phyloP scores from a whole-genome alignment of 1,140 invertebrate genomes.

The Sarcophaga bullata region DNA sequence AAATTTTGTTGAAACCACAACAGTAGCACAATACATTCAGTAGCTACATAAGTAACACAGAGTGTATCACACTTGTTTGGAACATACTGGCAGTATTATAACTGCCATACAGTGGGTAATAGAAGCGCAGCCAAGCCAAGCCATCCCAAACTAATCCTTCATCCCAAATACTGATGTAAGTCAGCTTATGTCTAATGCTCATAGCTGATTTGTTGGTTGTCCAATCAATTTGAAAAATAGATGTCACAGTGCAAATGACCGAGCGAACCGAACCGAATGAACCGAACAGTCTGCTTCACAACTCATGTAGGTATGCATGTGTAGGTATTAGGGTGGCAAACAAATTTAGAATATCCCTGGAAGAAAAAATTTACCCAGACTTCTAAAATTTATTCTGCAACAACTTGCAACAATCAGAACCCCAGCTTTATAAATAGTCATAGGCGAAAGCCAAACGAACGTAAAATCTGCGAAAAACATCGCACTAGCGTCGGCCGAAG shows the following conservation, averaged over 20 bases:
- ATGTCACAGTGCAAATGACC: conserved; percentile 1
- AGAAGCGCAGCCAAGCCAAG: not conserved
- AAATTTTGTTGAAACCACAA: not conserved
- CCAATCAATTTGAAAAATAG: conserved; percentile 34
- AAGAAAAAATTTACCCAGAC: too few species aligned
- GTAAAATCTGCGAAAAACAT: too few species aligned
- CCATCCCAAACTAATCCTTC: conserved; percentile 10
- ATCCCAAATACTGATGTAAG: conserved; percentile 37
- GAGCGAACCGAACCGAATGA: too few species aligned
- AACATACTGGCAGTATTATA: not conserved
- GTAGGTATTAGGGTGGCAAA: not conserved
- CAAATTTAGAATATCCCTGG: not conserved
- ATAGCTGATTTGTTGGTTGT: conserved; percentile 27
- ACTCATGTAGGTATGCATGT: not conserved
- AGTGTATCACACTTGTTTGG: not conserved
- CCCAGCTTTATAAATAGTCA: too few species aligned
- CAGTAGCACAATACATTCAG: not conserved
- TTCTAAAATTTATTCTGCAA: too few species aligned
- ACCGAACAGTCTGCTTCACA: not conserved
- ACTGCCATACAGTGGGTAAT: not conserved
- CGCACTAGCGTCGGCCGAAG: too few species aligned
- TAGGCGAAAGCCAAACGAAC: too few species aligned
- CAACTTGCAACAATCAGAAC: too few species aligned
- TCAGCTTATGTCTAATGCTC: conserved; percentile 35
- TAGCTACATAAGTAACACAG: not conserved